Evolutionary conservation across 2,888 invertebrate genomes (phyloP).

Genomic region (Zele albiditarsus): DNA sequence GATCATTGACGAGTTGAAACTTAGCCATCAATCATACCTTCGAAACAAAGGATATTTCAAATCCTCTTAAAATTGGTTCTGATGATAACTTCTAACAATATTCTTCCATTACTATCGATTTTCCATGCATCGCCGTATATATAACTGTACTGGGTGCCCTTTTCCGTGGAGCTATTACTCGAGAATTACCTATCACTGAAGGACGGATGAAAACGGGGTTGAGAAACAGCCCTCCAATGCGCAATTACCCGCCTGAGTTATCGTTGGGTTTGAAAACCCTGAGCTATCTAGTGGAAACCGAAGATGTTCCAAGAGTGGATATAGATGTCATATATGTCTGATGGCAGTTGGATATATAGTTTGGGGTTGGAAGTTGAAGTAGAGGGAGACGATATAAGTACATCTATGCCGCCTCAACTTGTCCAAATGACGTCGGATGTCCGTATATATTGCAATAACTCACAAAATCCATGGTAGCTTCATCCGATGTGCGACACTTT

Average conservation of each 20-base stretch:
- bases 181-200: not conserved
- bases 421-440: slow-evolving; percentile 1
- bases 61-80: not conserved
- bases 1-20: too few species aligned
- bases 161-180: not conserved
- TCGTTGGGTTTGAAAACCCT: not conserved
- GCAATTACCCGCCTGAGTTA: not conserved
- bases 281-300: not conserved
- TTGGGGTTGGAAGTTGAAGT: not conserved
- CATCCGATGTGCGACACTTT: not conserved
- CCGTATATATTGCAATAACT: not conserved
- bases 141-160: not conserved
- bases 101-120: not conserved
- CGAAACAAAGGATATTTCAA: too few species aligned
- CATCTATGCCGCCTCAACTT: not conserved
- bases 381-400: not conserved
- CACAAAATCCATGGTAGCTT: not conserved
- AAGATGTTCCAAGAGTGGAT: not conserved
- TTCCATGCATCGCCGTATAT: not conserved
- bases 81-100: not conserved
- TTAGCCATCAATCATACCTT: too few species aligned
- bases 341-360: not conserved
- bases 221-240: not conserved
- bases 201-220: not conserved
- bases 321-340: not conserved